Percentiles rank a stretch among this genome's conserved stretches.
Evolutionary conservation across 2,888 invertebrate species (phyloP).

Genomic region (Protula sp.): DNA sequence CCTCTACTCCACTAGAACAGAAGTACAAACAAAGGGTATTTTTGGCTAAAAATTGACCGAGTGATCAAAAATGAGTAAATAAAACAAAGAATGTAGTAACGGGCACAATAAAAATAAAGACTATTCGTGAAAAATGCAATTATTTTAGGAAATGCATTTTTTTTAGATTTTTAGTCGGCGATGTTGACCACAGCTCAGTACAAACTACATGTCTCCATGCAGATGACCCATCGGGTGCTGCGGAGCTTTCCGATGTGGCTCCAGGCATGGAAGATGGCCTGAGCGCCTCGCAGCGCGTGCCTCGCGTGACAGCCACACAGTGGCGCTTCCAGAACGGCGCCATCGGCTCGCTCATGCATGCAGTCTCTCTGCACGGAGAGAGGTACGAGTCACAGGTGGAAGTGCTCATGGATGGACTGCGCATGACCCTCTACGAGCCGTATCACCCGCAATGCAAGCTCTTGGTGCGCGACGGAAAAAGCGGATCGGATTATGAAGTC

Average conservation of each 20-base stretch:
- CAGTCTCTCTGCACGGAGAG: conserved; percentile 9
- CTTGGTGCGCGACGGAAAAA: conserved; percentile 2
- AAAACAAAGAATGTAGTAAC: too few relatives aligned
- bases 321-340: conserved; percentile 17
- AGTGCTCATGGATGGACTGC: conserved; percentile 12
- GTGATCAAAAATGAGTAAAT: too few relatives aligned
- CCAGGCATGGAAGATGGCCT: neutral
- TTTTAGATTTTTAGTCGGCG: conserved; percentile 11
- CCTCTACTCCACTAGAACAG: too few relatives aligned
- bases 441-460: conserved; percentile 8
- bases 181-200: conserved; percentile 5
- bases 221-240: conserved; percentile 6
- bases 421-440: conserved; percentile 11
- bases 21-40: too few relatives aligned
- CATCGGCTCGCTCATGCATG: conserved; percentile 13
- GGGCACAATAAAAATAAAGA: too few relatives aligned
- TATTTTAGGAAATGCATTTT: too few relatives aligned
- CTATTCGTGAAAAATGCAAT: too few relatives aligned
- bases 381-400: conserved; percentile 12
- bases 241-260: neutral
- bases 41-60: too few relatives aligned
- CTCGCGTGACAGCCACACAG: conserved; percentile 8
- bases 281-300: neutral
- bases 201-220: neutral
- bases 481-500: too few relatives aligned